Base-by-base conservation (phyloP, 2,113 vertebrate genomes). In the Oreochromis aureus region DNA sequence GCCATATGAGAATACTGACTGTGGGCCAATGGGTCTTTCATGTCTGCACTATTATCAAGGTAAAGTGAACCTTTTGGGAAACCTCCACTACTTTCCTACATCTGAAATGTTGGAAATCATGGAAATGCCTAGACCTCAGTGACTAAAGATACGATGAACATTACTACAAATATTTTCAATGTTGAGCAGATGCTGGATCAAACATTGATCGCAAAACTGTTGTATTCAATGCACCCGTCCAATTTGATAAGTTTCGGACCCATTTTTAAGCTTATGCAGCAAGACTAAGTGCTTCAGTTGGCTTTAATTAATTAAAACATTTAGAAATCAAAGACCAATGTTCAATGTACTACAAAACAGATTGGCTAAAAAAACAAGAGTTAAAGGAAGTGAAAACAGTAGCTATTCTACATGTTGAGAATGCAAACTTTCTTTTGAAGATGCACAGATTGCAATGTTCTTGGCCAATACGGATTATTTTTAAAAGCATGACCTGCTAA, bases 41-140 rank as follows among this genome's bases (percentile, higher is more conserved):
- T 39, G 7, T 16, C 44, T 44, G 61, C 36, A 27, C 71, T 86
- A 82, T 89, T 94, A 59, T 90, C 30, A 53, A 44, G 63, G 87
- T 85, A 87, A 89, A 69, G 24, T 61, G 80, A 93, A 84, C 51
- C 69, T 79, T 82, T 55, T 89, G 84, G 82, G 90, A 92, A 85
- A 3, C 24, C 8, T 59, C 48, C 22, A 24, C 22, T 66, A 46
- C 13, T 10, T 46, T 73, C 22, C 13, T 18, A 54, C n/a, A 7
- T 56, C 36, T 51, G 22, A 59, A 73, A 78, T 59, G n/a, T 3
- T 51, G 7, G 10, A 79, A 82, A 61, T 69, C 6, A n/a, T 71
- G 10, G 10, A 83, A 59, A 44, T 18, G n/a, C 81, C 13, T 54
- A 4, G 9, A 46, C 27, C 22, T 56, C 22, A 41, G 7, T 46